Base-by-base conservation (phyloP, 2,888 invertebrate genomes). In the Gandaritis pyraliata region DNA sequence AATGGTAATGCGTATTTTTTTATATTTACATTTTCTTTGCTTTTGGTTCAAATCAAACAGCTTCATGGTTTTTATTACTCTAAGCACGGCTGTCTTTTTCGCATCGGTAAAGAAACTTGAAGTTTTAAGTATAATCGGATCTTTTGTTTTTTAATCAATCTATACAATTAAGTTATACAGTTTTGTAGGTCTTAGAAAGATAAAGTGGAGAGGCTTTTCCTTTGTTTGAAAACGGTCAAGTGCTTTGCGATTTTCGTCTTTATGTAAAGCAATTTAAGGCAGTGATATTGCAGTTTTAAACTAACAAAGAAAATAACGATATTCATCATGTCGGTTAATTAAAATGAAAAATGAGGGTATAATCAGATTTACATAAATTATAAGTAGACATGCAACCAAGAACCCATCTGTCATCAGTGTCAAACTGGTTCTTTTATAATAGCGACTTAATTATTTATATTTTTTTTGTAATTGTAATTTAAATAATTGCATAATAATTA, bases 101-200 rank as follows among this genome's bases (percentile, higher is more conserved):
- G 71, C 74, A 76, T 73, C 79, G 76, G 74, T 76, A 68, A 74
- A 72, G 66, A 43, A 66, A 68, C 60, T 62, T 72, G 57, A 69
- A 69, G 45, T 55, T 60, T 39, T 4, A 43, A 49, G 23, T 38
- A 53, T 57, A 53, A 58, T 57, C 47, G 56, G 41, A 47, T 52
- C 56, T 39, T 51, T 61, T 61, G 56, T 48, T 52, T 55, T 56
- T 61, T 41, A 52, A 61, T 46, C 47, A 61, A 61, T 46, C 18
- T 55, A 30, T 56, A n/a, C n/a, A 56, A 52, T 56, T 41, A 56
- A 41, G 48, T 56, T 48, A 30, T 23, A 13, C 15, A 43, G 47
- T 47, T 47, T 23, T 36, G 38, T 43, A 11, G 11, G 16, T 6
- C 30, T 48, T 52, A 46, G 46, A 41, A 33, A 12, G 50, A 43